These are phyloP conservation scores for Rallus crepitans DNA, from an alignment of 2,797 vertebrate genomes.

Conservation along the genomic window DNA sequence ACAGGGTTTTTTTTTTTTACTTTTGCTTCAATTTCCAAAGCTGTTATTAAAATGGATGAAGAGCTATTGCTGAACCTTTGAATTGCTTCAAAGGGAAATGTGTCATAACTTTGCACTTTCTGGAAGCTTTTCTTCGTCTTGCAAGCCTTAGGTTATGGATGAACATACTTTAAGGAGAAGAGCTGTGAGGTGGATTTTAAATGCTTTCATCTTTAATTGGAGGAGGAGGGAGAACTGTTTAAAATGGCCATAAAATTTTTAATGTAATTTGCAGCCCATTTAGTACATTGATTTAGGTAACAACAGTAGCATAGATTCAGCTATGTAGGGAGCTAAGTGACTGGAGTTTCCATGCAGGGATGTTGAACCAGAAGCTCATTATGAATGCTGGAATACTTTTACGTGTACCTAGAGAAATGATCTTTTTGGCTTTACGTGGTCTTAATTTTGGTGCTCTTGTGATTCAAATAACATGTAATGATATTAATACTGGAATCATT, in stretches of 20 bases:
- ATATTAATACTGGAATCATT: neutral
- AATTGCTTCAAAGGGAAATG: slow-evolving; percentile 16
- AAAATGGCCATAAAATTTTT: neutral
- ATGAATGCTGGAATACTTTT: neutral
- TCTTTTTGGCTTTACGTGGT: neutral
- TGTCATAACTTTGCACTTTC: neutral
- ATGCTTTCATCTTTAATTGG: slow-evolving; percentile 5
- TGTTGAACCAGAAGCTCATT: neutral
- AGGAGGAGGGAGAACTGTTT: neutral
- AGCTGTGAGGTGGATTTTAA: slow-evolving; percentile 2
- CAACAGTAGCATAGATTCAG: neutral
- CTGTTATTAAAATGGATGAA: slow-evolving; percentile 44
- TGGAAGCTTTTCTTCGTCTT: neutral
- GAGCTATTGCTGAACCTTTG: neutral
- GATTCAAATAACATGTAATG: neutral
- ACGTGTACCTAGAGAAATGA: neutral
- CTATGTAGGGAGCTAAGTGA: neutral
- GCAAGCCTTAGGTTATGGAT: neutral
- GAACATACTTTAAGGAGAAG: neutral
- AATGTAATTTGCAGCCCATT: slow-evolving; percentile 7
- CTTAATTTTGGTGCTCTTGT: neutral
- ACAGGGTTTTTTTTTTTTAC: neutral
- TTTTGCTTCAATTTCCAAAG: neutral
- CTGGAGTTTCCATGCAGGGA: neutral
- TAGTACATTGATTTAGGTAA: neutral